Evolutionary conservation across 2,113 vertebrate species (phyloP).

Genomic region (Marmota flaviventris): DNA sequence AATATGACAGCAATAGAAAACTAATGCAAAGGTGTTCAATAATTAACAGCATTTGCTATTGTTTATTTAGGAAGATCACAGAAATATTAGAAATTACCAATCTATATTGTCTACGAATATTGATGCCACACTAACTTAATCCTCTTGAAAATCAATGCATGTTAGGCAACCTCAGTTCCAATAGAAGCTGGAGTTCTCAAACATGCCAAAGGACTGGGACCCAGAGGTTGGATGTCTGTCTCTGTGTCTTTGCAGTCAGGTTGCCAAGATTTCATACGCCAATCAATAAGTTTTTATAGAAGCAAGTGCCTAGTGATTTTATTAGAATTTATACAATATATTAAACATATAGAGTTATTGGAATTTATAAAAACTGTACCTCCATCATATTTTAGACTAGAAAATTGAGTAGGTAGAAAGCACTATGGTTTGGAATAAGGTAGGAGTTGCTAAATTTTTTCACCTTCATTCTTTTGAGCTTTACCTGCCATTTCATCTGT

Average conservation of each 20-base stretch:
- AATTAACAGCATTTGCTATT: conserved; percentile 4
- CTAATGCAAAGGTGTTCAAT: conserved; percentile 22
- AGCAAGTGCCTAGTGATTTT: conserved; percentile 32
- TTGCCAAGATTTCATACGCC: background rate
- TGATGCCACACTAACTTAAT: conserved; percentile 1
- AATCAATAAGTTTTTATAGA: background rate
- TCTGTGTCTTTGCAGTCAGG: conserved; percentile 12
- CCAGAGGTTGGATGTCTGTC: background rate
- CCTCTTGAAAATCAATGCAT: conserved; percentile 39
- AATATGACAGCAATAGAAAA: background rate
- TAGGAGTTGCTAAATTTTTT: background rate
- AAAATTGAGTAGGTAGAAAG: background rate
- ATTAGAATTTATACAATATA: background rate
- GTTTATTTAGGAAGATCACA: background rate
- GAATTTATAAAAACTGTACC: background rate
- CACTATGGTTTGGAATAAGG: background rate
- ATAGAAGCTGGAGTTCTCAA: background rate
- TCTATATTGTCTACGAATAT: background rate
- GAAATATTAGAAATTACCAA: conserved; percentile 52
- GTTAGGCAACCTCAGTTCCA: background rate
- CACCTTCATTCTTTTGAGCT: conserved; percentile 14
- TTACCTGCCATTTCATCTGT: background rate
- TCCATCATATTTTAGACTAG: background rate
- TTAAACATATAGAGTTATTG: background rate
- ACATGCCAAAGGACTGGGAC: background rate